Percentiles rank a stretch among this genome's conserved stretches.
Conservation (phyloP, 2,113 vertebrate genomes). For the Peromyscus leucopus region DNA sequence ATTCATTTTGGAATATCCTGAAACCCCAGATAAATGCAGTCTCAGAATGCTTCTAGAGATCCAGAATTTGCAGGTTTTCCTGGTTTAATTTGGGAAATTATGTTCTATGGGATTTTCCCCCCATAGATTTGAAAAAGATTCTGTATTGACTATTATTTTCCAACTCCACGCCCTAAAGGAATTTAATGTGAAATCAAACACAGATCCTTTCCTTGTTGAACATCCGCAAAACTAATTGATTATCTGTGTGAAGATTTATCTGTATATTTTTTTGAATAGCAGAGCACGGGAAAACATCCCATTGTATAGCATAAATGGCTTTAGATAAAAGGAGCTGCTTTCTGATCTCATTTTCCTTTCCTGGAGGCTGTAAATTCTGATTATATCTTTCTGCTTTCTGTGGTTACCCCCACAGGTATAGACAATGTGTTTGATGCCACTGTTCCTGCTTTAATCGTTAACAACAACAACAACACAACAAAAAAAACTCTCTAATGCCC, state of each 20-base stretch:
- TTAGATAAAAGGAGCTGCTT: conserved; percentile 1
- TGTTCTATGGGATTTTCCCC: neutral
- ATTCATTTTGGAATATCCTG: neutral
- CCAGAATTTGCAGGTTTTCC: neutral
- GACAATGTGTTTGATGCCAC: neutral
- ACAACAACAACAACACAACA: neutral
- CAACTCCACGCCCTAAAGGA: neutral
- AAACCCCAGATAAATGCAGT: neutral
- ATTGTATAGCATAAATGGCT: neutral
- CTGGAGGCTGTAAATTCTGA: neutral
- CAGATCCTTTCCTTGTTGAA: neutral
- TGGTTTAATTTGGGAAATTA: conserved; percentile 1
- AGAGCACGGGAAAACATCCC: neutral
- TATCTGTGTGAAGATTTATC: neutral
- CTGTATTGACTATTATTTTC: neutral
- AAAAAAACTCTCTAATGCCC: neutral
- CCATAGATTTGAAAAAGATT: neutral
- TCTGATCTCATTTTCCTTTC: neutral
- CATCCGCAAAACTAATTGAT: conserved; percentile 5
- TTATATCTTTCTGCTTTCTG: neutral
- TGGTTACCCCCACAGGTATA: neutral
- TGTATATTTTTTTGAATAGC: conserved; percentile 21
- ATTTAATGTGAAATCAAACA: neutral
- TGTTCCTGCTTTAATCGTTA: neutral
- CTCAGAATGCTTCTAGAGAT: neutral